Base-by-base conservation (phyloP, 2,888 invertebrate species). In the Venusia cambrica region DNA sequence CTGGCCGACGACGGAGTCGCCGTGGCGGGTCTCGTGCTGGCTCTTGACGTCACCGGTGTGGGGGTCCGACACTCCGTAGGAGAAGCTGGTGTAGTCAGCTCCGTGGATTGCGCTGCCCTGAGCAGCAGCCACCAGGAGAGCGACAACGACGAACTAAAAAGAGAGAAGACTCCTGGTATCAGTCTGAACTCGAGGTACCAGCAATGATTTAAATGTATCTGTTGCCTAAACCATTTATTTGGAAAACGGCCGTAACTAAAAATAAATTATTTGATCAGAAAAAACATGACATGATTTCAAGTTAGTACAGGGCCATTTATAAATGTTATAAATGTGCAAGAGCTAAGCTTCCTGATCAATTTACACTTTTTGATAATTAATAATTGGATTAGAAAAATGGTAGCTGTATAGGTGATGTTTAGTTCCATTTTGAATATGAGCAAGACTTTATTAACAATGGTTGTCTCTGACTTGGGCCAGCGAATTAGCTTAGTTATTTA, bases 11-110 rank as follows among this genome's bases (percentile, higher is more conserved):
- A 89, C 89, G 35, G 69, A 62, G 50, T 89, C 89, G 17, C 89
- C 89, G 24, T 73, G 71, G 52, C 89, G 85, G 33, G 81, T 80
- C 72, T 90, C 89, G 5, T 73, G 72, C 61, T 89, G 89, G 69
- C 84, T 88, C 67, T 89, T 89, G 68, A 57, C 81, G 74, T 90
- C 90, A 5, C 90, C 89, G 37, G 89, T 90, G 66, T 81, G 62
- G 50, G 85, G 81, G 61, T 90, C 90, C 13, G 89, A 88, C 14
- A 90, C 88, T 46, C 88, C 88, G 66, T 90, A 90, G 1, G 88
- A 76, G 66, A 87, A 90, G 67, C 87, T 85, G 46, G 88, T 66
- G 66, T 76, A 83, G 69, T 83, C 84, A 50, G 80, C 88, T 50
- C 88, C 76, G 54, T 88, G 88, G 63, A 84, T 80, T 50, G 87